Base-by-base conservation (phyloP, 2,797 vertebrate genomes). In the Catharus ustulatus region DNA sequence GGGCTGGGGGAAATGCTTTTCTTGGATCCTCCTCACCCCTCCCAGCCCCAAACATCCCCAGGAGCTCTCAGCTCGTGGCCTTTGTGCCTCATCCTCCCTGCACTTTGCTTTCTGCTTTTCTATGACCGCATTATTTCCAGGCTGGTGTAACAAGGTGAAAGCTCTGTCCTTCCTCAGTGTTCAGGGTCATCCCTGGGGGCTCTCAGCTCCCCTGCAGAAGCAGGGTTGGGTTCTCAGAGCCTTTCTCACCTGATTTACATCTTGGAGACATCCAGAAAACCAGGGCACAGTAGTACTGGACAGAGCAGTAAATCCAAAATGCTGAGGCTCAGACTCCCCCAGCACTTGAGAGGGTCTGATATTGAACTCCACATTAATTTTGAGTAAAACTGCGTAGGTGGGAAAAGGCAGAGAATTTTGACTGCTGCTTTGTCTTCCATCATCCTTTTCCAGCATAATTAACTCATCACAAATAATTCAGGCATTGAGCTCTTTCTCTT, bases 381-480 rank as follows among this genome's bases (percentile, higher is more conserved):
- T 72, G 59, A 89, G 83, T 66, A 58, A 89, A 96, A 89, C 27
- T n/a, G 63, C 0, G 49, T 89, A 42, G 87, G 91, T 85, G 72
- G 69, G 34, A 64, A 90, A 80, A 93, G 90, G 87, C 68, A 91
- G 82, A 85, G 85, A 85, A 91, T 89, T 89, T 77, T 89, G 76
- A 75, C 78, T 82, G 88, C 93, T 87, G 15, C 55, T 95, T 74
- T 59, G 17, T 45, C 78, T 93, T 94, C 90, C 69, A 49, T 89
- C 90, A 91, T 64, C 84, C 54, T 81, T 80, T 87, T 45, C 75
- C 1, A n/a, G 34, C 0, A 0, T 85, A 94, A 95, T 93, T 93
- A 95, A 89, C 73, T 94, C 84, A 42, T 95, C 81, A 77, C 94
- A 89, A 91, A 89, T 80, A 85, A 85, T 72, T 90, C 81, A 92